phyloP scores from a whole-genome alignment of 2,888 invertebrate species.

The Lypha dubia region DNA sequence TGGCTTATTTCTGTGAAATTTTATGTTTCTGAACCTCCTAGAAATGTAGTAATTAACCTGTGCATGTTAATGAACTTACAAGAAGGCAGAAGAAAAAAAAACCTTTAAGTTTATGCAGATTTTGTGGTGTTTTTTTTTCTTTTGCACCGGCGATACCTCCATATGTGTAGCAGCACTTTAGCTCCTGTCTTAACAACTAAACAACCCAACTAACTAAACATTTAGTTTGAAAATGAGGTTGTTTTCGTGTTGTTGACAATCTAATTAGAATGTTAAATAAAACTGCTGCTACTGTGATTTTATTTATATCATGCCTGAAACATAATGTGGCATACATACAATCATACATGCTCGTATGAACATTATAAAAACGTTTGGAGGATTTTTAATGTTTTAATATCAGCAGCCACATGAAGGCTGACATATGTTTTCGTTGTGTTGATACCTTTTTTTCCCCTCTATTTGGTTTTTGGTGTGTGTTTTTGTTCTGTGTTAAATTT shows the following conservation, averaged over 20 bases:
- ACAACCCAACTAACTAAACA: no score
- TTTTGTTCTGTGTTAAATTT: conserved; percentile 73
- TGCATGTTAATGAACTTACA: conserved; percentile 76
- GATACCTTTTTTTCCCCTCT: neutral
- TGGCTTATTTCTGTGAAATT: conserved; percentile 80
- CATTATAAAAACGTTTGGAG: conserved; percentile 52
- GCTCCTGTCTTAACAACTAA: conserved; percentile 43
- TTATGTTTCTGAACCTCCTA: conserved; percentile 69
- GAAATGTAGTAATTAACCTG: conserved; percentile 82
- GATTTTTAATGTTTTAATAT: conserved; percentile 67
- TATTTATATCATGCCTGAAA: conserved; percentile 63
- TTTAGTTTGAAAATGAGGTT: conserved; percentile 72
- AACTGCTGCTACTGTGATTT: conserved; percentile 71
- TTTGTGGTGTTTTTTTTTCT: conserved; percentile 32
- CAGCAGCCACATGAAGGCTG: conserved; percentile 74
- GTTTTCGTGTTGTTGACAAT: conserved; percentile 77
- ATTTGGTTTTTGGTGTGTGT: neutral
- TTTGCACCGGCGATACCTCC: conserved; percentile 3
- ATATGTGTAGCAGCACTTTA: neutral
- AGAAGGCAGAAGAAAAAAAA: conserved; percentile 45
- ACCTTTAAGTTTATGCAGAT: conserved; percentile 66
- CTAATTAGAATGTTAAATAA: conserved; percentile 82
- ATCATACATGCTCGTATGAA: neutral
- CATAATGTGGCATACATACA: conserved; percentile 45
- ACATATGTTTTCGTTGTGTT: conserved; percentile 78